A percentile compares a stretch with the other conserved stretches of the same genome.
Conservation (phyloP, 1,140 invertebrate genomes). For the Conus ventricosus region DNA sequence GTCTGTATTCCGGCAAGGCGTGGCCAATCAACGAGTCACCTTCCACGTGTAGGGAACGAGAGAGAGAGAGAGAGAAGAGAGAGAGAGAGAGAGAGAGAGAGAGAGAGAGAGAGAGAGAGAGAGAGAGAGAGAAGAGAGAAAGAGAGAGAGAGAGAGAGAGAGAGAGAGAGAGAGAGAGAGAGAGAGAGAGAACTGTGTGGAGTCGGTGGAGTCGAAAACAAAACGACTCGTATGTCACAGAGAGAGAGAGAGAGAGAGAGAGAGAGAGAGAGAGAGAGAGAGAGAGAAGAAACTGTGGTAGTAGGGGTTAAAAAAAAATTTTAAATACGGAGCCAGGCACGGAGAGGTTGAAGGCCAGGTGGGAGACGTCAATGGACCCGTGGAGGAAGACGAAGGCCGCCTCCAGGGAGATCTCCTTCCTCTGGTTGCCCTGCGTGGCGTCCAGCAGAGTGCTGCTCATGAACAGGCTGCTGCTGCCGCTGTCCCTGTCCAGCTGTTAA, state of each 20-base stretch:
- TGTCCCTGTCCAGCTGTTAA: slow-evolving; percentile 3
- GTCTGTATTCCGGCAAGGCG: too few relatives aligned
- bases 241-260: background rate
- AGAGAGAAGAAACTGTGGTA: background rate
- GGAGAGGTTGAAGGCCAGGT: background rate
- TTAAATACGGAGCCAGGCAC: background rate
- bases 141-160: too few relatives aligned
- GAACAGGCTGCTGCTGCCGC: background rate
- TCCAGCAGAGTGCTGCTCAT: slow-evolving; percentile 26
- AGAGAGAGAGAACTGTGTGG: too few relatives aligned
- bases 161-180: slow-evolving; percentile 3
- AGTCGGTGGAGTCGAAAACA: too few relatives aligned
- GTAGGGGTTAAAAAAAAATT: background rate
- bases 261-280: slow-evolving; percentile 23
- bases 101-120: slow-evolving; percentile 11
- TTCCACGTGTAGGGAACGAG: too few relatives aligned
- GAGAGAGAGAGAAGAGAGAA: slow-evolving; percentile 9
- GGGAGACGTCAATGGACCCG: slow-evolving; percentile 13
- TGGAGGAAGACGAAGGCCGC: slow-evolving; percentile 13
- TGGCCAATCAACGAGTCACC: too few relatives aligned
- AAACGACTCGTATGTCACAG: too few relatives aligned
- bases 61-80: too few relatives aligned
- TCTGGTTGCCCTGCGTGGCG: background rate
- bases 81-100: too few relatives aligned
- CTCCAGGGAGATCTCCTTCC: slow-evolving; percentile 4